Conservation (phyloP, 2,888 invertebrate species). For the Megaustenia siamemsis region DNA sequence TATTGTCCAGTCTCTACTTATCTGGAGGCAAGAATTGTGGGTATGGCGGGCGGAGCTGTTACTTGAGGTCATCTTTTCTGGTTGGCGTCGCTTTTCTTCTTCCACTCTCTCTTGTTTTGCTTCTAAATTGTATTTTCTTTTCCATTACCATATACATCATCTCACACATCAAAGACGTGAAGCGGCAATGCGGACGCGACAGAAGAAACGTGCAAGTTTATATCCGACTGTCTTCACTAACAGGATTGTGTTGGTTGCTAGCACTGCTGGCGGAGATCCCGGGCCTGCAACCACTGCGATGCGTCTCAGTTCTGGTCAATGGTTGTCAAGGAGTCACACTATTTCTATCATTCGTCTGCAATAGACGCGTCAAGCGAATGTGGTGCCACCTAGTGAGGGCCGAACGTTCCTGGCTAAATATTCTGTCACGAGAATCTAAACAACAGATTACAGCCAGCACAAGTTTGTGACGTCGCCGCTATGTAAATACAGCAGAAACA, state of each 20-base stretch:
- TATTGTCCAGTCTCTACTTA: slow-evolving; percentile 7
- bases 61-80: slow-evolving; percentile 50
- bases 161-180: slow-evolving; percentile 35
- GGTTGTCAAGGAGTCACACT: slow-evolving; percentile 67
- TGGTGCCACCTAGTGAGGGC: slow-evolving; percentile 53
- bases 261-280: slow-evolving; percentile 64
- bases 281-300: slow-evolving; percentile 60
- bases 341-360: slow-evolving; percentile 64
- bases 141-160: slow-evolving; percentile 59
- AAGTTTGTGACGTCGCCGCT: background rate
- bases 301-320: slow-evolving; percentile 62
- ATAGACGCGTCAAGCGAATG: slow-evolving; percentile 60
- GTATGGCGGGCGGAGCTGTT: slow-evolving; percentile 60
- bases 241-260: slow-evolving; percentile 69
- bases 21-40: slow-evolving; percentile 48
- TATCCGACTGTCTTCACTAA: slow-evolving; percentile 64
- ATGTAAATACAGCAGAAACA: too few relatives aligned
- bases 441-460: background rate
- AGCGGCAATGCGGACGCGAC: slow-evolving; percentile 52
- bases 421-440: background rate
- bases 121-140: slow-evolving; percentile 63
- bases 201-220: slow-evolving; percentile 62
- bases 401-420: background rate
- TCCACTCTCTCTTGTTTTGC: slow-evolving; percentile 60
- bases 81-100: slow-evolving; percentile 60